phyloP scores from a whole-genome alignment of 2,113 vertebrate species.

The Machaerirhynchus nigripectus region DNA sequence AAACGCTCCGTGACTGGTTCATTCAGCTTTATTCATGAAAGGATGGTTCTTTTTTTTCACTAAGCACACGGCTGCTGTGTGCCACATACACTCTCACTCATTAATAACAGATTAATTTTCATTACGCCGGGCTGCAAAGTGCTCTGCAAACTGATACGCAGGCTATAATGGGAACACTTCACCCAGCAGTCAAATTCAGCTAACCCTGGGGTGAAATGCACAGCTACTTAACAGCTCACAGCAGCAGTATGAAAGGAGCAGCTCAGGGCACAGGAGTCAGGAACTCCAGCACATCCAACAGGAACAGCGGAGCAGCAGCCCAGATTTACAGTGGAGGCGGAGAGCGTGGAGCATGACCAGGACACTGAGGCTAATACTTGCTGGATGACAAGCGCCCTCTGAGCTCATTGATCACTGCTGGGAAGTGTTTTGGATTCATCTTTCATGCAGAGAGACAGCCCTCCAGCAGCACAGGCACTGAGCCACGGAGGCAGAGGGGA shows the following conservation, averaged over 20 bases:
- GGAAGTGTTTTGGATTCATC: conserved; percentile 15
- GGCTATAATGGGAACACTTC: conserved; percentile 33
- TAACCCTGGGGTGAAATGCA: conserved; percentile 8
- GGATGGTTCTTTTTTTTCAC: not conserved
- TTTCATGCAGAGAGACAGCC: not conserved
- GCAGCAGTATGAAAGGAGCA: conserved; percentile 18
- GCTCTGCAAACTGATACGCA: not conserved
- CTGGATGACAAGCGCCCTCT: not conserved
- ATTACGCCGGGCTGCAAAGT: not conserved
- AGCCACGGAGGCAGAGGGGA: not conserved
- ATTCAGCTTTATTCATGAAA: conserved; percentile 30
- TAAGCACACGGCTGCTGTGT: not conserved
- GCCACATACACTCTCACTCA: not conserved
- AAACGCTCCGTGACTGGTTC: not conserved
- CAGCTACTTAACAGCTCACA: conserved; percentile 18
- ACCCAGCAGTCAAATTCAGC: conserved; percentile 24
- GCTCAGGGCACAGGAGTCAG: not conserved
- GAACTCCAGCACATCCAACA: not conserved
- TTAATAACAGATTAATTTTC: conserved; percentile 52
- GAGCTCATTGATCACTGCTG: conserved; percentile 33
- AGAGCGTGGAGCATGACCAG: not conserved
- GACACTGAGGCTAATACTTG: not conserved
- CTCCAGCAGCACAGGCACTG: conserved; percentile 10
- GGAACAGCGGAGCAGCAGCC: not conserved
- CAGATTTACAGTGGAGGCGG: conserved; percentile 1